These are phyloP conservation scores for Caenorhabditis latens DNA, from an alignment of 1,140 invertebrate species.

Conservation along the genomic window DNA sequence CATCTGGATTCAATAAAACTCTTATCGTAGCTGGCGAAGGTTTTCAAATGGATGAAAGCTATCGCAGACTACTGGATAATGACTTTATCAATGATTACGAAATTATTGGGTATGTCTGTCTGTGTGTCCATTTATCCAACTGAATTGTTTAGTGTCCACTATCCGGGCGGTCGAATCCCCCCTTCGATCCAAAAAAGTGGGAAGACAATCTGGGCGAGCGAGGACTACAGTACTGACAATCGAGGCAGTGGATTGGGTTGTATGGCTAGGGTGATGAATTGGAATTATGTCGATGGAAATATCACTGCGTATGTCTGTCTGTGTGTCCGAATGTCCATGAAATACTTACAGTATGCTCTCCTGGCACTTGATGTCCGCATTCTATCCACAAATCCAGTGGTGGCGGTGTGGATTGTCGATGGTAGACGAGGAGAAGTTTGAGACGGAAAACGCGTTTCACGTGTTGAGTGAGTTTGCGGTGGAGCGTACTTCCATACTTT, in stretches of 20 bases:
- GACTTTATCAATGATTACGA: slow-evolving; percentile 3
- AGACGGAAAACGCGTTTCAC: slow-evolving; percentile 17
- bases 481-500: too few relatives aligned
- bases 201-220: not conserved
- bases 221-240: slow-evolving; percentile 17
- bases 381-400: not conserved
- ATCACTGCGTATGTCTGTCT: not conserved
- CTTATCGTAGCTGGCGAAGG: not conserved
- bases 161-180: not conserved
- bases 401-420: not conserved
- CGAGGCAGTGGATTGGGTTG: not conserved
- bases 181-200: not conserved
- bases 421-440: not conserved
- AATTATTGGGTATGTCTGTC: not conserved
- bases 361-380: slow-evolving; percentile 11
- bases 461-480: not conserved
- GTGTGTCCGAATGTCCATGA: too few relatives aligned
- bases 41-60: not conserved
- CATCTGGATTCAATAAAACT: not conserved
- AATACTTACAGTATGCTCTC: not conserved
- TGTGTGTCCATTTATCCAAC: not conserved
- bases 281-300: slow-evolving; percentile 22
- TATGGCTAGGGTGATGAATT: slow-evolving; percentile 7
- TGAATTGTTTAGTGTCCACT: not conserved
- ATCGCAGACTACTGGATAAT: not conserved